Evolutionary conservation across 2,888 invertebrate genomes (phyloP).

Genomic region (Harpalus rufipes): DNA sequence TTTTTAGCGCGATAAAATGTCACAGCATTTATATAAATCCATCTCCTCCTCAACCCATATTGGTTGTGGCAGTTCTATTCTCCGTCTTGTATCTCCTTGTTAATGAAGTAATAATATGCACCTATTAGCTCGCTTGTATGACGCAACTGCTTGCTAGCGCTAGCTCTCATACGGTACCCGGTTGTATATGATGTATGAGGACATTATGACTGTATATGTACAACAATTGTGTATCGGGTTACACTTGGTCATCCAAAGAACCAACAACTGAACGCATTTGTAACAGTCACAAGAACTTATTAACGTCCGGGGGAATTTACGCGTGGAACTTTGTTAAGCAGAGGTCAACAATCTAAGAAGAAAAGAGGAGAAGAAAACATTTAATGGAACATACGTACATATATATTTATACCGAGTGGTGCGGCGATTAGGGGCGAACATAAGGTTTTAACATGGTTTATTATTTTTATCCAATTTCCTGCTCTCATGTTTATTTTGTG

Average conservation of each 20-base stretch:
- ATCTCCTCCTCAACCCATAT: not conserved
- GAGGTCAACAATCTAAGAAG: no score
- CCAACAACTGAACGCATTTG: slow-evolving; percentile 1
- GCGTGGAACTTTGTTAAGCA: not conserved
- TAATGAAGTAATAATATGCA: not conserved
- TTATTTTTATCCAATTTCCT: no score
- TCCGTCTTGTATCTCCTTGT: not conserved
- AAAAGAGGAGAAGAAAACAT: no score
- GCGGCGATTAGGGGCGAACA: no score
- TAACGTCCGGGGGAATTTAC: not conserved
- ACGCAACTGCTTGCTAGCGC: no score
- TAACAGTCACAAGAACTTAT: not conserved
- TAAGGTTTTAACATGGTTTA: no score
- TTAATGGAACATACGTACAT: no score
- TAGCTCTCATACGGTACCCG: not conserved
- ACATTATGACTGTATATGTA: slow-evolving; percentile 3
- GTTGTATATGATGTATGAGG: not conserved
- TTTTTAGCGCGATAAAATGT: no score
- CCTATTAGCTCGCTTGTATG: not conserved
- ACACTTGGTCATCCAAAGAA: not conserved
- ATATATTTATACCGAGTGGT: no score
- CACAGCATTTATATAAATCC: not conserved
- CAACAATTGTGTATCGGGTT: slow-evolving; percentile 5
- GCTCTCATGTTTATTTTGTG: no score
- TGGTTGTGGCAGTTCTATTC: not conserved